These are phyloP conservation scores for Chrysodeixis includens DNA, from an alignment of 2,888 invertebrate genomes.

Conservation along the genomic window DNA sequence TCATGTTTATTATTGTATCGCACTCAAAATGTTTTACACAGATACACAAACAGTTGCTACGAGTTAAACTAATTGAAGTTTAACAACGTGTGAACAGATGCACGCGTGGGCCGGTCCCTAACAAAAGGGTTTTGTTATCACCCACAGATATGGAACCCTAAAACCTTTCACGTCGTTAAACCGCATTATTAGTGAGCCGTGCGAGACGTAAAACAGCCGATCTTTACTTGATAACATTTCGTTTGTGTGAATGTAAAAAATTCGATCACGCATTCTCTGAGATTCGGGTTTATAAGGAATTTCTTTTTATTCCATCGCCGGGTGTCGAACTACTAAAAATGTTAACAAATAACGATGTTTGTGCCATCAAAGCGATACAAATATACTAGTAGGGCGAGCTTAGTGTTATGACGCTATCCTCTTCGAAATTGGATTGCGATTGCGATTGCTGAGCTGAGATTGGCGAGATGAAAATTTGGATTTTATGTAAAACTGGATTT, in stretches of 20 bases:
- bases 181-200: constrained; percentile 60
- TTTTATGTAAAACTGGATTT: constrained; percentile 61
- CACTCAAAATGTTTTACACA: constrained; percentile 16
- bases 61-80: constrained; percentile 44
- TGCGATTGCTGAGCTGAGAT: constrained; percentile 63
- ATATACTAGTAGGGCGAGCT: constrained; percentile 53
- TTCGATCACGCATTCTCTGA: constrained; percentile 52
- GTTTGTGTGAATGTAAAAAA: constrained; percentile 57
- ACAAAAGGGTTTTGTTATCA: constrained; percentile 57
- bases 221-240: constrained; percentile 61
- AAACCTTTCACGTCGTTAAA: constrained; percentile 59
- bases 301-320: constrained; percentile 42
- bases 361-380: constrained; percentile 43
- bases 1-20: constrained; percentile 30
- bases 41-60: constrained; percentile 24
- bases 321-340: constrained; percentile 46
- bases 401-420: constrained; percentile 57
- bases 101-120: constrained; percentile 32
- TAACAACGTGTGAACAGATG: constrained; percentile 52
- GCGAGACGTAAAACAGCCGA: constrained; percentile 58
- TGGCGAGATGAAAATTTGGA: constrained; percentile 59
- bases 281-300: constrained; percentile 42
- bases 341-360: constrained; percentile 56
- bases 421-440: constrained; percentile 67
- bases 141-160: constrained; percentile 50